Conservation (phyloP, 1,140 invertebrate species). For the Cecropterus lyciades region DNA sequence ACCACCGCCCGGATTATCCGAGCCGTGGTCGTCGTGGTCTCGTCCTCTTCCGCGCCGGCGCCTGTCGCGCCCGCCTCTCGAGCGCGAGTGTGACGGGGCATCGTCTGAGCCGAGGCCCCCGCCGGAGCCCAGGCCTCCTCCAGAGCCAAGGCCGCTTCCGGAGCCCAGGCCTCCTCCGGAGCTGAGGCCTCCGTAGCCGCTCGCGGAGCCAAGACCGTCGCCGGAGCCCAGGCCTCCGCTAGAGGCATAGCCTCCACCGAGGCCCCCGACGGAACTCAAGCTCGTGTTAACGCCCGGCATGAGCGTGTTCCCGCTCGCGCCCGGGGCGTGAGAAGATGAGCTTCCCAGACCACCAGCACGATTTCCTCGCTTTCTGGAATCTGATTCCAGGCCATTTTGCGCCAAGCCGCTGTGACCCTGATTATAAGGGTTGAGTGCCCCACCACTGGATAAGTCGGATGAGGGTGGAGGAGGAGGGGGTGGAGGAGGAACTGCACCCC, state of each 20-base stretch:
- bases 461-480: conserved; percentile 63
- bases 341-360: conserved; percentile 64
- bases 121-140: conserved; percentile 51
- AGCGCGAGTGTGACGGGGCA: conserved; percentile 39
- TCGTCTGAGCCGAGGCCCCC: conserved; percentile 49
- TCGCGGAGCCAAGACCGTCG: conserved; percentile 46
- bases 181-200: conserved; percentile 44
- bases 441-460: conserved; percentile 40
- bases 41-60: conserved; percentile 75
- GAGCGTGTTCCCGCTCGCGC: conserved; percentile 47
- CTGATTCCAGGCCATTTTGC: conserved; percentile 69
- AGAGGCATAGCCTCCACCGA: conserved; percentile 45
- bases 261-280: conserved; percentile 42
- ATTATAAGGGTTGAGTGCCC: conserved; percentile 43
- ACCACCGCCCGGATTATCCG: conserved; percentile 55
- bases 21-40: conserved; percentile 59
- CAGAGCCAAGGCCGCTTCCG: conserved; percentile 46
- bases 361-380: conserved; percentile 76
- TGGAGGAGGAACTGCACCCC: conserved; percentile 64
- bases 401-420: conserved; percentile 65
- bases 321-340: conserved; percentile 46
- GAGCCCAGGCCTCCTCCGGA: conserved; percentile 41
- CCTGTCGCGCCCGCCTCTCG: conserved; percentile 61
- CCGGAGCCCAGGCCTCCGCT: conserved; percentile 43
- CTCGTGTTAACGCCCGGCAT: conserved; percentile 34